phyloP scores from a whole-genome alignment of 2,888 invertebrate genomes.

The Luperina testacea region DNA sequence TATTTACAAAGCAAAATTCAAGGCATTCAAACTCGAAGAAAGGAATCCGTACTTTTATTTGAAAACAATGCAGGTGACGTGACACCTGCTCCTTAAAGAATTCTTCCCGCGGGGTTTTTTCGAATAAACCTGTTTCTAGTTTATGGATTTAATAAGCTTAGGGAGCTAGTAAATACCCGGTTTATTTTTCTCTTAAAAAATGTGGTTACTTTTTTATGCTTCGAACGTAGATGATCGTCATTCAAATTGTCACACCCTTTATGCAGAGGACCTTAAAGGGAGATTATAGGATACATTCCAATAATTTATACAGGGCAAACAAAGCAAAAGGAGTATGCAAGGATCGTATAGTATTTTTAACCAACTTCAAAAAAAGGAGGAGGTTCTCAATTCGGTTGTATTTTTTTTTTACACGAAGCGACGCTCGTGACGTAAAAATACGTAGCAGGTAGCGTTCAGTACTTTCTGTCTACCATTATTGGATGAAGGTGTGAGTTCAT shows the following conservation, averaged over 20 bases:
- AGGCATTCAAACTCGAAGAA: constrained; percentile 20
- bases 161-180: neutral
- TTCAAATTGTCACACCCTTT: constrained; percentile 9
- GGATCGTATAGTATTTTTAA: too few relatives aligned
- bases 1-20: constrained; percentile 38
- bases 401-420: too few relatives aligned
- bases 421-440: too few relatives aligned
- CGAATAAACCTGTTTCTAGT: constrained; percentile 32
- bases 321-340: too few relatives aligned
- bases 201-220: neutral
- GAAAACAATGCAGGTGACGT: constrained; percentile 23
- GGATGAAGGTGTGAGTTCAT: too few relatives aligned
- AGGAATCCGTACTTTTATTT: constrained; percentile 7
- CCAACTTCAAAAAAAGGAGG: too few relatives aligned
- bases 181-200: constrained; percentile 7
- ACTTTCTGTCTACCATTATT: too few relatives aligned
- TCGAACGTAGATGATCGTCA: neutral
- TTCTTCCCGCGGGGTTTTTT: constrained; percentile 26
- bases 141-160: constrained; percentile 15
- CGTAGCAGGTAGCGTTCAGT: too few relatives aligned
- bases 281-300: neutral
- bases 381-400: too few relatives aligned
- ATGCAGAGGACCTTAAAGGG: neutral
- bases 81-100: constrained; percentile 29
- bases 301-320: too few relatives aligned